These are phyloP conservation scores for Mythimna impura DNA, from an alignment of 2,888 invertebrate genomes.

Conservation along the genomic window DNA sequence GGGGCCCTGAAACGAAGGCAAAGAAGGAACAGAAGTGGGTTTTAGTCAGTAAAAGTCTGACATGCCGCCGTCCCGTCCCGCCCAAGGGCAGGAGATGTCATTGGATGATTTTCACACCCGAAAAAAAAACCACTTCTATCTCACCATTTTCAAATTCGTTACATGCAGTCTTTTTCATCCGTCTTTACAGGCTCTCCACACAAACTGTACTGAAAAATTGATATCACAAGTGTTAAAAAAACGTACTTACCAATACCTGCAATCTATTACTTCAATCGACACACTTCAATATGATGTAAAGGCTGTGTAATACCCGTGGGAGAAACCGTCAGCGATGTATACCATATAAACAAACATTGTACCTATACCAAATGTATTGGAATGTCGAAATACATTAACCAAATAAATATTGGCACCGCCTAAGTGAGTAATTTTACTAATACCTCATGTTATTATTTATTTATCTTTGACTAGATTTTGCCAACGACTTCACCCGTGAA, in stretches of 20 bases:
- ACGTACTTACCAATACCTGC: neutral
- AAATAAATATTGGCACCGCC: conserved; percentile 63
- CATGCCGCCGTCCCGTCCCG: too few species aligned
- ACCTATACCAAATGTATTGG: conserved; percentile 37
- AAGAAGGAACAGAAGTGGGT: too few species aligned
- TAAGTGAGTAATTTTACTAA: conserved; percentile 57
- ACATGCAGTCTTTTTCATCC: neutral
- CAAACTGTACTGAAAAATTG: neutral
- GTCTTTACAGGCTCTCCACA: too few species aligned
- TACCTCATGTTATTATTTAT: conserved; percentile 57
- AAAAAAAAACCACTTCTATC: too few species aligned
- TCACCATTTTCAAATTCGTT: too few species aligned
- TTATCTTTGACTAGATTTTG: conserved; percentile 45
- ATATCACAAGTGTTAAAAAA: neutral
- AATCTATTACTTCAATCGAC: conserved; percentile 29
- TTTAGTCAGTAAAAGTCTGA: too few species aligned
- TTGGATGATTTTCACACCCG: too few species aligned
- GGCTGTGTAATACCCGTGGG: conserved; percentile 48
- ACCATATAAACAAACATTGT: conserved; percentile 30
- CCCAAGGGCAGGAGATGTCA: too few species aligned
- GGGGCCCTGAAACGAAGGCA: too few species aligned
- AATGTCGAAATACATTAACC: conserved; percentile 63
- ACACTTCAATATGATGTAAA: conserved; percentile 37
- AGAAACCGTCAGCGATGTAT: conserved; percentile 27
- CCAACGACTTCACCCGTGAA: too few species aligned